Evolutionary conservation across 2,888 invertebrate genomes (phyloP), one percentile per base, ranked within the genome.

Genomic region (Cynaeus angustus): DNA sequence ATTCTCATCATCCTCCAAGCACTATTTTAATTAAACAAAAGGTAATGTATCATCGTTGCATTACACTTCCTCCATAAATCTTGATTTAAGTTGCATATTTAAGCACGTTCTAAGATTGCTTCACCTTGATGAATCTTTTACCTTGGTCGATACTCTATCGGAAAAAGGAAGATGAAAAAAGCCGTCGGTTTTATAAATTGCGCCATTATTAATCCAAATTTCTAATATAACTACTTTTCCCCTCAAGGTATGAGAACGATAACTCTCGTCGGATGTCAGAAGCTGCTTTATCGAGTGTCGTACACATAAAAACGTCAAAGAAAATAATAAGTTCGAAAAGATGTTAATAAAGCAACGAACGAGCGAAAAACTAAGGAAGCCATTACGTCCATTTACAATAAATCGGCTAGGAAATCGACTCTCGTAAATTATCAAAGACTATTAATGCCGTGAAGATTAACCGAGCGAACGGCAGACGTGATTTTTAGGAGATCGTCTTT

Each of bases 401-500:
- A 72, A 72, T 71, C 59, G 61, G 38, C 46, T 59, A 46, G 50
- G 46, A 58, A 64, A 58, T 62, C 62, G 67, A 38, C 14, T 12
- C 46, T 37, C 66, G 65, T 72, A 70, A 72, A 72, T 72, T 72
- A 72, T 68, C 38, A 55, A 48, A 55, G 67, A 58, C 67, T 70
- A 67, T 72, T 72, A 72, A 72, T 72, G 72, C 70, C 69, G 59
- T 48, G 50, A 52, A 67, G 70, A 70, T 72, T 72, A 72, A 72
- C 62, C 62, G 62, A 64, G 65, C 61, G 59, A 64, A 50, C 10
- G 61, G 64, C 46, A 67, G 65, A 72, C 70, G 72, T 72, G 70
- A 67, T 70, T 72, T 67, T 71, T 52, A 28, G 33, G 30, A 28
- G 37, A 28, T 37, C 38, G 38, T 12, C 43, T 58, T 55, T 41